Base-by-base conservation (phyloP, 2,113 vertebrate species). In the Sylvia atricapilla region DNA sequence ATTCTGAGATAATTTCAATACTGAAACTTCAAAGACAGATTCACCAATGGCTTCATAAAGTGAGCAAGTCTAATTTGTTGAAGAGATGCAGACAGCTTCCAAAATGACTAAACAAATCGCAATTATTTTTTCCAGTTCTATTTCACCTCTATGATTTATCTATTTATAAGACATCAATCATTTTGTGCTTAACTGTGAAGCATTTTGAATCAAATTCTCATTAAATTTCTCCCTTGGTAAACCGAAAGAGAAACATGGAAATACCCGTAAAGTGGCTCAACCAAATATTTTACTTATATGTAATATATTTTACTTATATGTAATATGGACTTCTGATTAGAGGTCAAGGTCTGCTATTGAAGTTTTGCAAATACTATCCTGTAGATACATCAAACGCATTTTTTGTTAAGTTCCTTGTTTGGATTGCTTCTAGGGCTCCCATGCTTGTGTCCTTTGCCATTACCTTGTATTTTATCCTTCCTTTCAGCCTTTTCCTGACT, bases 1-100 rank as follows among this genome's bases (percentile, higher is more conserved):
- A 97, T 95, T 98, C 79, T 92, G 67, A 96, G 23, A 62, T 74
- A 41, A 59, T 90, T 96, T 97, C 88, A 93, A 68, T 94, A 81
- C 67, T 64, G 62, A 82, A 92, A 96, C 95, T 95, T 98, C 84
- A 97, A 96, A 97, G 85, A 39, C 37, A 79, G 95, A 75, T 96
- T 97, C 86, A 80, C 62, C 69, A 86, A 91, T 93, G 76, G 90
- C 64, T 89, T 92, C 76, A 70, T 52, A 81, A 90, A 96, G 25
- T 62, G 33, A 86, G 46, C 25, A 92, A 95, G 69, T 55, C 67
- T 94, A 87, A 96, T 95, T 96, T 96, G 63, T 60, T 96, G 72
- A 93, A 91, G 59, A 94, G 43, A 94, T 72, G 84, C 12, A 70
- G 60, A 64, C 69, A 93, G 60, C 95, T 97, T 94, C 22, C 92